Evolutionary conservation across 1,140 invertebrate genomes (phyloP).

Genomic region (Macrostomum lignano): DNA sequence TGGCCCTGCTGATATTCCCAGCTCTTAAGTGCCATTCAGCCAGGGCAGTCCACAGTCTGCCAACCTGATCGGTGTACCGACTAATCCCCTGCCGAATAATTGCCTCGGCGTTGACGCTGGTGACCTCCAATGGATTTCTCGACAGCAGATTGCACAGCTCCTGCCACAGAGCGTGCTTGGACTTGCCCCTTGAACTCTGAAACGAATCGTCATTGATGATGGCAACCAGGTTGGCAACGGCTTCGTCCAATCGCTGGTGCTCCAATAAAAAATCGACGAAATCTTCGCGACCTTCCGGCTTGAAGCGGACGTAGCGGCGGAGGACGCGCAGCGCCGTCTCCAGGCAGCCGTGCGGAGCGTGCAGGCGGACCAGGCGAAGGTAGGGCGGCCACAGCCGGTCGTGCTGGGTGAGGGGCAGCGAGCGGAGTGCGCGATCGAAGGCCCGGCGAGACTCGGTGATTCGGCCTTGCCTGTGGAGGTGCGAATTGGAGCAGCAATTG

Average conservation of each 20-base stretch:
- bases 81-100: conserved; percentile 82
- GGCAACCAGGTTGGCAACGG: conserved; percentile 50
- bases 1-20: conserved; percentile 66
- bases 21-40: conserved; percentile 91
- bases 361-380: conserved; percentile 51
- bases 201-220: conserved; percentile 90
- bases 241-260: conserved; percentile 63
- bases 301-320: conserved; percentile 55
- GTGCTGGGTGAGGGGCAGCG: conserved; percentile 87
- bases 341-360: conserved; percentile 41
- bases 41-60: conserved; percentile 87
- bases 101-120: conserved; percentile 76
- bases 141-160: conserved; percentile 87
- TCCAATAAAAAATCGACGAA: conserved; percentile 71
- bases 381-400: conserved; percentile 87
- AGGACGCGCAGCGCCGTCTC: conserved; percentile 84
- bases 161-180: conserved; percentile 83
- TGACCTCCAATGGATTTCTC: conserved; percentile 73
- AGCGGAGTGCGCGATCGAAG: conserved; percentile 65
- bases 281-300: conserved; percentile 76
- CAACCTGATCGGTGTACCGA: conserved; percentile 81
- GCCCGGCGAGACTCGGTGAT: conserved; percentile 63
- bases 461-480: conserved; percentile 45
- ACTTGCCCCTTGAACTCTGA: conserved; percentile 87
- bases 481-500: no score